Conservation (phyloP, 2,113 vertebrate species). For the Pygoscelis adeliae region DNA sequence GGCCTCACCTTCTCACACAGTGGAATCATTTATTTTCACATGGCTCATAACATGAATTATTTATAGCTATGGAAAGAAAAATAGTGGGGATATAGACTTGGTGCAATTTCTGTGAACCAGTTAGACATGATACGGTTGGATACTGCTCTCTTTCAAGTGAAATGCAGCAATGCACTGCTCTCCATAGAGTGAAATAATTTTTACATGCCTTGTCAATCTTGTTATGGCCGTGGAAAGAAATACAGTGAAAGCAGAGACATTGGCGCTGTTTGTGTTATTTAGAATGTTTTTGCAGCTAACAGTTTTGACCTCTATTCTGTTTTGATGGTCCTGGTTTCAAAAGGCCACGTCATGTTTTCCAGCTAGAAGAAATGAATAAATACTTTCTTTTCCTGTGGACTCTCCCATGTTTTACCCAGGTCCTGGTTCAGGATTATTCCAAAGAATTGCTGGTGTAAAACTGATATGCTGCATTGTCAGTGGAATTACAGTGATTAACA, state of each 20-base stretch:
- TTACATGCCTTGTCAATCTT: constrained; percentile 32
- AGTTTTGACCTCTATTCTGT: constrained; percentile 36
- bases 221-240: constrained; percentile 52
- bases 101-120: constrained; percentile 2
- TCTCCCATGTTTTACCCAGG: not conserved
- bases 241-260: constrained; percentile 51
- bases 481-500: not conserved
- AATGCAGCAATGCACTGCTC: not conserved
- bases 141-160: constrained; percentile 31
- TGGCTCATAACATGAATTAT: constrained; percentile 18
- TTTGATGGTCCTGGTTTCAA: constrained; percentile 34
- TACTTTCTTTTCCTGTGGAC: constrained; percentile 25
- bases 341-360: constrained; percentile 26
- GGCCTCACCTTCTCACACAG: not conserved
- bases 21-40: constrained; percentile 28
- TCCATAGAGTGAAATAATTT: constrained; percentile 67
- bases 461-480: not conserved
- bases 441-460: not conserved
- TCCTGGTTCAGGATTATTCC: not conserved
- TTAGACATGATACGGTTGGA: not conserved
- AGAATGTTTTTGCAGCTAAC: constrained; percentile 62
- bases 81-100: not conserved
- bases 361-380: constrained; percentile 10
- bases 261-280: constrained; percentile 41
- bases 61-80: constrained; percentile 64